These are phyloP conservation scores for Setophaga kirtlandii DNA, from an alignment of 2,113 vertebrate species.

Conservation along the genomic window DNA sequence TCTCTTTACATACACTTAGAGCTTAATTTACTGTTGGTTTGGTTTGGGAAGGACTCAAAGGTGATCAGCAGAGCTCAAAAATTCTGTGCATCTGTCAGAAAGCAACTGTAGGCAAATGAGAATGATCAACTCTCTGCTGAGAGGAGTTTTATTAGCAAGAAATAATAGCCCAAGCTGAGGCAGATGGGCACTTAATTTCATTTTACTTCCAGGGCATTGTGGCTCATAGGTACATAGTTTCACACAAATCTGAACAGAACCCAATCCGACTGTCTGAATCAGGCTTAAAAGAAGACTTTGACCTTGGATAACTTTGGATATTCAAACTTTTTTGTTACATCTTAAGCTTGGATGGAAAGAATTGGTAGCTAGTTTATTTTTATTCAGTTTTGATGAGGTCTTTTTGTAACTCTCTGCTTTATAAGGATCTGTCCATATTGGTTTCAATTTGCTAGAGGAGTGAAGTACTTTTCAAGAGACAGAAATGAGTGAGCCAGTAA, in stretches of 20 bases:
- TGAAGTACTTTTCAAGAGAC: neutral
- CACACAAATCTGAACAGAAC: slow-evolving; percentile 17
- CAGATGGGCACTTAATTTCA: slow-evolving; percentile 42
- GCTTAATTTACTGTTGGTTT: neutral
- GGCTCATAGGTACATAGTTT: slow-evolving; percentile 21
- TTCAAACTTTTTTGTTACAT: neutral
- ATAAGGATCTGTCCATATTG: neutral
- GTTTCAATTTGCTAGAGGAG: neutral
- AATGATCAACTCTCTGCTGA: slow-evolving; percentile 7
- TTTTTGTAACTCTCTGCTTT: neutral
- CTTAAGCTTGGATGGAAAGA: neutral
- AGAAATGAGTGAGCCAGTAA: neutral
- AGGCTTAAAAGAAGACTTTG: neutral
- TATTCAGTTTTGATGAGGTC: neutral
- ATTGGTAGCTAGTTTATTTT: neutral
- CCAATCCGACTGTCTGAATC: neutral
- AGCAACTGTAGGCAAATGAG: neutral
- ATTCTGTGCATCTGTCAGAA: neutral
- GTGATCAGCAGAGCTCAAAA: neutral
- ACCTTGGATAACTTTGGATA: neutral
- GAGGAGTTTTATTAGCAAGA: slow-evolving; percentile 6
- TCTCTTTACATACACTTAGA: neutral
- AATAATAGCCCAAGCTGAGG: neutral
- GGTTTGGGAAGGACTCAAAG: neutral
- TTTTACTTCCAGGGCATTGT: slow-evolving; percentile 15